Evolutionary conservation across 2,888 invertebrate species (phyloP).

Genomic region (Gymnosoma rotundatum): DNA sequence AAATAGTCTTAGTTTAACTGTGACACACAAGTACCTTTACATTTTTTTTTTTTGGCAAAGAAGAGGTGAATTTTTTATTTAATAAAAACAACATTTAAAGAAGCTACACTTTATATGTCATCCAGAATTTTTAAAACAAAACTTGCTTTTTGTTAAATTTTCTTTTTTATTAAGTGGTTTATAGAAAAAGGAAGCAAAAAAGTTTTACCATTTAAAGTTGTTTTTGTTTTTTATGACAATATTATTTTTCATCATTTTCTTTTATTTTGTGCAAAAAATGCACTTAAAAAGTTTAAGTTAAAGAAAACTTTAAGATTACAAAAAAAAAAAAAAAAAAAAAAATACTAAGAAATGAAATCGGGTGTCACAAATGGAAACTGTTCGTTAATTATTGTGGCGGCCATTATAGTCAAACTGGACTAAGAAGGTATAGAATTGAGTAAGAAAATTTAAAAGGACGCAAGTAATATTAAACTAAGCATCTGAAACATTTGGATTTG

Average conservation of each 20-base stretch:
- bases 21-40: background rate
- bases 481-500: no score
- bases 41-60: background rate
- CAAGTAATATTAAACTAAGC: no score
- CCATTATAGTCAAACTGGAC: no score
- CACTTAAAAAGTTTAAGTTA: no score
- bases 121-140: background rate
- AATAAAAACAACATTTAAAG: background rate
- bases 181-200: conserved; percentile 13
- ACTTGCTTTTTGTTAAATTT: background rate
- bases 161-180: background rate
- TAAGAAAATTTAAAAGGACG: no score
- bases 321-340: no score
- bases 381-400: no score
- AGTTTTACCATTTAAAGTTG: conserved; percentile 9
- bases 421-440: no score
- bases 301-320: no score
- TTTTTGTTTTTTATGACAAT: conserved; percentile 3
- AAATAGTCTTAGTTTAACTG: conserved; percentile 3
- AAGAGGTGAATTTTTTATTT: background rate
- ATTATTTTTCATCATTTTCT: background rate
- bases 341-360: no score
- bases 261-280: no score
- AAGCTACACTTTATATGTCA: conserved; percentile 35
- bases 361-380: no score